Evolutionary conservation across 1,140 invertebrate species (phyloP).

Genomic region (Zelostemma sp.): DNA sequence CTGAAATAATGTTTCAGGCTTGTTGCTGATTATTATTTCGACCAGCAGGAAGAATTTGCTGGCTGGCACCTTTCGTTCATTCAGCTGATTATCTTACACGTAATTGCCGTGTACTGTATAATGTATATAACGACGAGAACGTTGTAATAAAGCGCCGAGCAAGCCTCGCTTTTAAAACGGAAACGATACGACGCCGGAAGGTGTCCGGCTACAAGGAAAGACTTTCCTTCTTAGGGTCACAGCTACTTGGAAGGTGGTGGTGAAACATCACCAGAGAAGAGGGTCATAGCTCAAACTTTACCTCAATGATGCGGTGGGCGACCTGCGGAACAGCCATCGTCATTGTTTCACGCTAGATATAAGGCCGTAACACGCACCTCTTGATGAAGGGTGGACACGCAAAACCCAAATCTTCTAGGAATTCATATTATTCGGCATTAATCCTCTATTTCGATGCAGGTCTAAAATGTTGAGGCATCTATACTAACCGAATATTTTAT

Average conservation of each 20-base stretch:
- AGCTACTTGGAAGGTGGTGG: constrained; percentile 31
- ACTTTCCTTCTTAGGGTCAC: constrained; percentile 53
- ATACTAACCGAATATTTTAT: background rate
- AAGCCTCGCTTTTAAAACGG: constrained; percentile 58
- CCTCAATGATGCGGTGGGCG: constrained; percentile 30
- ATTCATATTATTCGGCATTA: constrained; percentile 33
- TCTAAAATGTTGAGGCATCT: background rate
- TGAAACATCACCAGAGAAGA: constrained; percentile 29
- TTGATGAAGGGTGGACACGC: constrained; percentile 63
- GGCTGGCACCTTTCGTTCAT: constrained; percentile 43
- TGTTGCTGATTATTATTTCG: constrained; percentile 17
- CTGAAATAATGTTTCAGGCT: too few relatives aligned
- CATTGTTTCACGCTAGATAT: constrained; percentile 56
- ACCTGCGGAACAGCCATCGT: constrained; percentile 42
- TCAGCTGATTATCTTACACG: constrained; percentile 43
- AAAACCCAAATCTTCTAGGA: constrained; percentile 59
- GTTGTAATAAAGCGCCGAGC: constrained; percentile 43
- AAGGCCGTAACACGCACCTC: constrained; percentile 56
- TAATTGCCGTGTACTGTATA: constrained; percentile 46
- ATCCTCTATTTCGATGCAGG: background rate
- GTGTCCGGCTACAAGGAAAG: constrained; percentile 65
- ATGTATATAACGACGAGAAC: constrained; percentile 36
- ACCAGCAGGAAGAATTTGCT: constrained; percentile 45
- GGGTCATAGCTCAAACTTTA: constrained; percentile 44
- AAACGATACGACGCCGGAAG: constrained; percentile 66